Conservation (phyloP, 1,140 invertebrate species). For the Bombus sylvicola region DNA sequence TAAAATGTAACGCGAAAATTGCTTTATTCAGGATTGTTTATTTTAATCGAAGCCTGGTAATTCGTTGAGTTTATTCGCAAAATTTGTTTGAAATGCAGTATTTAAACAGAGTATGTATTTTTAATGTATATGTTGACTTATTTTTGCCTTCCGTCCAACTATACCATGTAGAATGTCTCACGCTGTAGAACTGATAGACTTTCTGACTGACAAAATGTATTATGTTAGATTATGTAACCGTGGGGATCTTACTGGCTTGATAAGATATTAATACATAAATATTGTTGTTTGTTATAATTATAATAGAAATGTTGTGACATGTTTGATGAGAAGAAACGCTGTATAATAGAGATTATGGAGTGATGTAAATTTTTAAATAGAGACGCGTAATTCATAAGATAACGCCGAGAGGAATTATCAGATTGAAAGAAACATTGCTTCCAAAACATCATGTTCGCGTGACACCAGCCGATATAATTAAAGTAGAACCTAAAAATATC, state of each 20-base stretch:
- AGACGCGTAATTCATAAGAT: not conserved
- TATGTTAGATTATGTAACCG: not conserved
- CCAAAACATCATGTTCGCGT: not conserved
- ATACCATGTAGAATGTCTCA: no score
- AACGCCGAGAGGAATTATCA: not conserved
- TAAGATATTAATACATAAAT: not conserved
- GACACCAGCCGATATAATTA: not conserved
- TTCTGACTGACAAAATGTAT: no score
- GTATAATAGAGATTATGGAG: not conserved
- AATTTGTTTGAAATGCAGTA: no score
- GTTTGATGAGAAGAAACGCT: not conserved
- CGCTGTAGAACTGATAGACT: no score
- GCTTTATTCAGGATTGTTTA: no score
- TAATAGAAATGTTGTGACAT: not conserved
- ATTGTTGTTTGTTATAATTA: not conserved
- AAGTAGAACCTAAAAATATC: slow-evolving; percentile 8
- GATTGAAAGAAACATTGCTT: not conserved
- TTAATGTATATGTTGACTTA: no score
- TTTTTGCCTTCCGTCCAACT: no score
- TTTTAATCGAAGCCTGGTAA: not conserved
- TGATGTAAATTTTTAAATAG: not conserved
- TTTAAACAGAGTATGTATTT: no score
- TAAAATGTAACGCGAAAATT: no score
- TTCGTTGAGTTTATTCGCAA: not conserved
- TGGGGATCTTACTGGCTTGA: not conserved